phyloP scores from a whole-genome alignment of 2,888 invertebrate genomes.

The Aporophyla lueneburgensis region DNA sequence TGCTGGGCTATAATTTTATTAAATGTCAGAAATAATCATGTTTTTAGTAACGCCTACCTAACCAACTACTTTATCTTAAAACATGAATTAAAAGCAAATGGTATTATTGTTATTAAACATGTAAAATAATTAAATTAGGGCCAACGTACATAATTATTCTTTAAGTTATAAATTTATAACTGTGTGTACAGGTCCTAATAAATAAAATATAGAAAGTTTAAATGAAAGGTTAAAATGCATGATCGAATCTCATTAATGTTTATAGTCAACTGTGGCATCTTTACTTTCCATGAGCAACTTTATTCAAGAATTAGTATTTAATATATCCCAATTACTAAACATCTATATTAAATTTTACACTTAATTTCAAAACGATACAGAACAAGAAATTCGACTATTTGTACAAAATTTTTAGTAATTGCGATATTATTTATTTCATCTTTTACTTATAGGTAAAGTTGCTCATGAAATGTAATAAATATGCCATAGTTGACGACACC shows the following conservation, averaged over 20 bases:
- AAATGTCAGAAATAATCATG: neutral
- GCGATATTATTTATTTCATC: too few relatives aligned
- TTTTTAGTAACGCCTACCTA: conserved; percentile 7
- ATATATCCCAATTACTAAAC: too few relatives aligned
- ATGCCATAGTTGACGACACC: too few relatives aligned
- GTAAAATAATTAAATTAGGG: neutral
- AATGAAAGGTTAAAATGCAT: conserved; percentile 12
- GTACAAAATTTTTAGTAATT: too few relatives aligned
- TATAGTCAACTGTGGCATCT: too few relatives aligned
- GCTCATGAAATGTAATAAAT: too few relatives aligned
- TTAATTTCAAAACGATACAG: too few relatives aligned
- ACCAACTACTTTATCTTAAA: conserved; percentile 15
- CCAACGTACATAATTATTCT: conserved; percentile 13
- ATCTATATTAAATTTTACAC: too few relatives aligned
- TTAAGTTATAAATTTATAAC: neutral
- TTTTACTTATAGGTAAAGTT: too few relatives aligned
- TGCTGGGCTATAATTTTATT: neutral
- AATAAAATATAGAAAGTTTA: conserved; percentile 2
- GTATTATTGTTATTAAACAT: conserved; percentile 20
- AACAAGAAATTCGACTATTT: too few relatives aligned
- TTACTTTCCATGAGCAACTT: too few relatives aligned
- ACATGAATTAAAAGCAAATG: conserved; percentile 14
- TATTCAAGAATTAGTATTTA: too few relatives aligned
- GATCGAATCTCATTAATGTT: conserved; percentile 2
- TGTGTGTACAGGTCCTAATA: conserved; percentile 5